Percentiles rank a stretch among this genome's conserved stretches.
phyloP scores from a whole-genome alignment of 2,888 invertebrate species.

The Drosophila atripex region DNA sequence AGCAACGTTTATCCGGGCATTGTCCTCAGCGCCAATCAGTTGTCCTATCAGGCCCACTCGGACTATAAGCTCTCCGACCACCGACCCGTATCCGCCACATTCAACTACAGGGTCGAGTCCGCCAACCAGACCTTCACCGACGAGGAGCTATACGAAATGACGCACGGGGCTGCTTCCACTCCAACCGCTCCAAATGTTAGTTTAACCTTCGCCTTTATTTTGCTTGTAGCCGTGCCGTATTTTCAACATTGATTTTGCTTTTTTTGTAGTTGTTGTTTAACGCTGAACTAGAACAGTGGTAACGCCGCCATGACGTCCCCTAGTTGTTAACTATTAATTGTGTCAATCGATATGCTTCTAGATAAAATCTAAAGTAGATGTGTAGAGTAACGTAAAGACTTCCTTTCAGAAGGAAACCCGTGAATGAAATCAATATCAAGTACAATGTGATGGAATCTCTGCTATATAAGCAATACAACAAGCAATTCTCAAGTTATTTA shows the following conservation, averaged over 20 bases:
- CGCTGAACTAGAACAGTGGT: slow-evolving; percentile 68
- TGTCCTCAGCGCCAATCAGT: slow-evolving; percentile 88
- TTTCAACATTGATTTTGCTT: slow-evolving; percentile 57
- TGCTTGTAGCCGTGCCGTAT: slow-evolving; percentile 46
- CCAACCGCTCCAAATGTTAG: slow-evolving; percentile 67
- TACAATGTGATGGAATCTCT: slow-evolving; percentile 46
- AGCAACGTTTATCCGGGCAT: slow-evolving; percentile 92
- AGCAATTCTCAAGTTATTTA: slow-evolving; percentile 33
- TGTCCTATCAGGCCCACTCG: slow-evolving; percentile 91
- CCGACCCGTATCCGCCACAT: slow-evolving; percentile 94
- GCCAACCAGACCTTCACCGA: slow-evolving; percentile 54
- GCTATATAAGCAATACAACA: slow-evolving; percentile 22
- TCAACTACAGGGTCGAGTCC: slow-evolving; percentile 82
- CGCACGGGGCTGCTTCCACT: slow-evolving; percentile 66
- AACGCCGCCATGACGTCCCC: slow-evolving; percentile 23
- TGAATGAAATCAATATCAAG: slow-evolving; percentile 25
- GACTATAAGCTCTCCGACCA: slow-evolving; percentile 94
- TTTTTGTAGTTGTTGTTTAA: slow-evolving; percentile 69
- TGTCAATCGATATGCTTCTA: slow-evolving; percentile 6
- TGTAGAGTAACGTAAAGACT: slow-evolving; percentile 23
- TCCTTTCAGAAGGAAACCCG: slow-evolving; percentile 6
- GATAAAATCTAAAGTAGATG: neutral
- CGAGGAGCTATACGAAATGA: slow-evolving; percentile 77
- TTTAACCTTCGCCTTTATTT: slow-evolving; percentile 59
- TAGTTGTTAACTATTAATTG: slow-evolving; percentile 20